Base-by-base conservation (phyloP, 37 sponge, comb jelly and placozoan genomes). In the Dysidea cf. avara region DNA sequence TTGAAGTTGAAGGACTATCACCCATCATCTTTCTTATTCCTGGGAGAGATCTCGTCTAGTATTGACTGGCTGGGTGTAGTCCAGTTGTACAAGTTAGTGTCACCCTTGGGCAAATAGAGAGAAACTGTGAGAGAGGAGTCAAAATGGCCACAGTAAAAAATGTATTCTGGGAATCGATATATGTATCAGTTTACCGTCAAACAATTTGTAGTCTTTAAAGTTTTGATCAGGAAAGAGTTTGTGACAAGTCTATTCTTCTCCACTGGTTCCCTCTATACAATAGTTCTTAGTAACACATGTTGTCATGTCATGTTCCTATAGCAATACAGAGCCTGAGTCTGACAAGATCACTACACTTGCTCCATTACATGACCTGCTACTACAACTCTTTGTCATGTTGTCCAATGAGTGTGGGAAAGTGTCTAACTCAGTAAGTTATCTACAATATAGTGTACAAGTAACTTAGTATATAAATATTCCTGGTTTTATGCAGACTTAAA, bases 371-470 rank as follows among this genome's bases (percentile, higher is more conserved):
- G 61, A 66, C 56, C 51, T 76, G 66, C 26, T 90, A 52, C 52
- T 90, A 33, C 79, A 81, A 26, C 37, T 90, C 36, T 33, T 90
- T 40, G 61, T 90, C 0, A 90, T 90, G 90, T 51, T 90, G 12
- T 77, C 85, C 26, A 60, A 77, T 36, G 85, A 83, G 48, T 59
- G n/a, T n/a, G 64, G 69, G 7, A 30, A 84, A 33, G 75, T 81
- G 87, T 64, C 58, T 25, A 49, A 36, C 21, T 38, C 37, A 6
- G 60, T 68, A 57, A 54, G 34, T 28, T 12, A 2, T 22, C 14
- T n/a, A n/a, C n/a, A n/a, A n/a, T n/a, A n/a, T n/a, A n/a, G n/a
- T n/a, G n/a, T n/a, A n/a, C n/a, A n/a, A n/a, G n/a, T n/a, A n/a
- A n/a, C n/a, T n/a, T n/a, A n/a, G n/a, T n/a, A n/a, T n/a, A n/a